A percentile compares a stretch with the other conserved stretches of the same genome.
These are phyloP conservation scores for Karalla daura DNA, from an alignment of 2,797 vertebrate genomes.

Conservation along the genomic window DNA sequence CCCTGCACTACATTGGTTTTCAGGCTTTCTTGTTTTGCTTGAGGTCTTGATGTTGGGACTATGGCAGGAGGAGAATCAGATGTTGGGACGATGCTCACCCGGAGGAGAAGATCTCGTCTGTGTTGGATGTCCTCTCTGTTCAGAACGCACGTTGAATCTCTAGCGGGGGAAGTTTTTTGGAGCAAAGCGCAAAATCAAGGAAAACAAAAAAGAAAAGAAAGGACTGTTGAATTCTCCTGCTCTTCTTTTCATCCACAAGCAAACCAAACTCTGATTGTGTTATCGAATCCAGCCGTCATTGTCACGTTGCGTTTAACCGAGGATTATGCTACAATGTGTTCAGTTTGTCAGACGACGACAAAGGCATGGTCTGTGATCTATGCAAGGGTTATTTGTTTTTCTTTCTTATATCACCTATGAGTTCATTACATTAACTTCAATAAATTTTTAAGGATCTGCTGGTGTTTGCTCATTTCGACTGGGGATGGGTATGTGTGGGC, in stretches of 20 bases:
- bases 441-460: slow-evolving; percentile 88
- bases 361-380: slow-evolving; percentile 88
- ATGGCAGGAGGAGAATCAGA: slow-evolving; percentile 51
- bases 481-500: slow-evolving; percentile 20
- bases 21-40: slow-evolving; percentile 60
- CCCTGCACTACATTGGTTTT: slow-evolving; percentile 57
- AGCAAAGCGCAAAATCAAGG: slow-evolving; percentile 57
- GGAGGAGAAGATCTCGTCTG: slow-evolving; percentile 55
- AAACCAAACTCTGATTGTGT: slow-evolving; percentile 70
- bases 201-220: no score
- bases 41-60: slow-evolving; percentile 48
- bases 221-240: slow-evolving; percentile 68
- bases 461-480: slow-evolving; percentile 70
- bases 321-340: slow-evolving; percentile 77
- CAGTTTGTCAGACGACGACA: slow-evolving; percentile 80
- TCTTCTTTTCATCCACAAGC: slow-evolving; percentile 69
- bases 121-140: slow-evolving; percentile 56
- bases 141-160: slow-evolving; percentile 59
- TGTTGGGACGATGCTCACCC: slow-evolving; percentile 51
- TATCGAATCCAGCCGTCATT: slow-evolving; percentile 67
- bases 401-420: slow-evolving; percentile 80
- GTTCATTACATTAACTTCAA: slow-evolving; percentile 85
- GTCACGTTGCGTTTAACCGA: slow-evolving; percentile 73
- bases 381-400: slow-evolving; percentile 84
- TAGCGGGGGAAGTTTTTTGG: slow-evolving; percentile 50